Evolutionary conservation across 2,888 invertebrate genomes (phyloP), one percentile per base, ranked within the genome.

Genomic region (Drosophila paramelanica): DNA sequence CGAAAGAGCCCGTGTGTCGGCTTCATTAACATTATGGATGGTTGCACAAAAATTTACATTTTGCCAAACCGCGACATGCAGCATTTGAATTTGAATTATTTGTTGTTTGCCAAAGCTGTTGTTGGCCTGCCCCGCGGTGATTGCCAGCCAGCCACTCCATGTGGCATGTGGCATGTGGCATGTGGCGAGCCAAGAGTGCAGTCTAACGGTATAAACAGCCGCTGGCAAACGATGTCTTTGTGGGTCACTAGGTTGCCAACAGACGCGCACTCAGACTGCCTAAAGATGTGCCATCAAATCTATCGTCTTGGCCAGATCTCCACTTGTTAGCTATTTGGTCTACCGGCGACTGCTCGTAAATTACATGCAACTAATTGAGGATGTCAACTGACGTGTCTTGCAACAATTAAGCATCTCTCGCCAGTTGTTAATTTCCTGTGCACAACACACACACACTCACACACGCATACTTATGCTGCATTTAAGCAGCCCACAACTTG

Each of bases 1-100:
- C 10, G 46, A 57, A 47, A 51, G 50, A 64, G 46, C 31, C 46
- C 47, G 38, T 42, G 38, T 42, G 41, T 31, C 56, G 68, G 82
- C 88, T 84, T 81, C 85, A 89, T 87, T 89, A 77, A 78, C 75
- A 87, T 89, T 87, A 87, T 83, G 70, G 69, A 83, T 79, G 45
- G 69, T 55, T 80, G 77, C 64, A 60, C 38, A 64, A 52, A 77
- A 65, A 60, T 79, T 64, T 77, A 76, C 77, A 77, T 80, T 77
- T 65, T 60, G 55, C 78, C 62, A 55, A 41, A 41, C 46, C 49
- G 53, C 71, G 57, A 57, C 62, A 64, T 52, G 46, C 74, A 51
- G 75, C 75, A 73, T 66, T 67, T 73, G 74, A 67, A 81, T 73
- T 73, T 72, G 67, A 67, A 62, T 73, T 73, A 51, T 67, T 45